phyloP scores from a whole-genome alignment of 2,113 vertebrate species.

The Ginglymostoma cirratum region DNA sequence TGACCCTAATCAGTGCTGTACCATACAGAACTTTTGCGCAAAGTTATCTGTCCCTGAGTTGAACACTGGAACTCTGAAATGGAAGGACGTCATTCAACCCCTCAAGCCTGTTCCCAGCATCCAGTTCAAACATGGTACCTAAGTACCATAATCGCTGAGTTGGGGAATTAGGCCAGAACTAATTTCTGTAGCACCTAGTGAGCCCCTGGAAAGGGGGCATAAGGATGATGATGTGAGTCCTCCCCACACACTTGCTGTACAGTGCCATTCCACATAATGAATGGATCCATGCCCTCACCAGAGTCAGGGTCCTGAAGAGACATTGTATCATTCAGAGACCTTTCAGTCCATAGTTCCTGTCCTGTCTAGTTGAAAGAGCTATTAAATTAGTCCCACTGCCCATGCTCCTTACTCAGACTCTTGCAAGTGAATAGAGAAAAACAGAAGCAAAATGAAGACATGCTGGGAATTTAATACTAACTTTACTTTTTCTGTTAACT shows the following conservation, averaged over 20 bases:
- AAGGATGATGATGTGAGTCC: background rate
- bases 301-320: background rate
- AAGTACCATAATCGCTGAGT: background rate
- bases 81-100: background rate
- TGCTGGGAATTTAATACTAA: background rate
- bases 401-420: background rate
- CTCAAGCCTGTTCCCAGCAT: background rate
- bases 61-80: background rate
- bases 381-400: background rate
- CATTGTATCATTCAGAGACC: background rate
- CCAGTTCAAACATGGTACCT: background rate
- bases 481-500: background rate
- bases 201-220: background rate
- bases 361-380: background rate
- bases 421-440: background rate
- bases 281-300: background rate
- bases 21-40: background rate
- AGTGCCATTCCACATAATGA: background rate
- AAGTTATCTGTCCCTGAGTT: background rate
- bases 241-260: background rate
- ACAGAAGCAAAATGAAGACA: background rate
- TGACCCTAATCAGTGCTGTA: background rate
- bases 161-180: background rate
- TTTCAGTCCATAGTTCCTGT: background rate
- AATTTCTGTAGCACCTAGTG: background rate